Evolutionary conservation across 2,797 vertebrate species (phyloP).

Genomic region (Ispidina picta): DNA sequence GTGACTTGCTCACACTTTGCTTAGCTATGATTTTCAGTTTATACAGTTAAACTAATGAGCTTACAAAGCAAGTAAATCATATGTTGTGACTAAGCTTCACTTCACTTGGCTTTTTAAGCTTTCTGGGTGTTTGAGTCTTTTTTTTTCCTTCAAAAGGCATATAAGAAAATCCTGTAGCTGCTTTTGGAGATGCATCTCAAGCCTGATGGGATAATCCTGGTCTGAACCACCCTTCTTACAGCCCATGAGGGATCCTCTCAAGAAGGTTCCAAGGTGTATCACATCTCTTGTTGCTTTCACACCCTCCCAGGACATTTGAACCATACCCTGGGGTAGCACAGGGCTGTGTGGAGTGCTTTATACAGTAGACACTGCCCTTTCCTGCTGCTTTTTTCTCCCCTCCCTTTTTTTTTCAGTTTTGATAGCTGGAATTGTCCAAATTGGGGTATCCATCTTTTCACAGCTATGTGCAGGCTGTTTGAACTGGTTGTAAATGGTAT

Average conservation of each 20-base stretch:
- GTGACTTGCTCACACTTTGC: background rate
- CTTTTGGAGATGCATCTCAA: background rate
- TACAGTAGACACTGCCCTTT: background rate
- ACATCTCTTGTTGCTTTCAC: background rate
- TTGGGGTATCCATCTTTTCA: background rate
- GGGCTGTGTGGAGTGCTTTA: background rate
- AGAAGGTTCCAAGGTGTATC: background rate
- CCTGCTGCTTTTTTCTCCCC: background rate
- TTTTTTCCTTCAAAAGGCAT: background rate
- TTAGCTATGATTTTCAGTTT: background rate
- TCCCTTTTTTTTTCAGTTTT: background rate
- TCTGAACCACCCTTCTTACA: background rate
- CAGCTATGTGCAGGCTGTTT: background rate
- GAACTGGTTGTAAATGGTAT: background rate
- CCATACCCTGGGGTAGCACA: background rate
- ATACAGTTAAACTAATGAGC: background rate
- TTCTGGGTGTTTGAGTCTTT: background rate
- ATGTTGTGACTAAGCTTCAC: background rate
- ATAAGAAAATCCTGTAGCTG: background rate
- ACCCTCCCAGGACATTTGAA: background rate
- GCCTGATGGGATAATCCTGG: background rate
- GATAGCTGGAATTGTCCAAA: background rate
- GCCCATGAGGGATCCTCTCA: fast-evolving
- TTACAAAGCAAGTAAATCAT: background rate
- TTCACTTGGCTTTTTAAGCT: background rate